phyloP scores from a whole-genome alignment of 30 jellyfish, hydroid and myxozoan genomes.

The Haliclystus octoradiatus region DNA sequence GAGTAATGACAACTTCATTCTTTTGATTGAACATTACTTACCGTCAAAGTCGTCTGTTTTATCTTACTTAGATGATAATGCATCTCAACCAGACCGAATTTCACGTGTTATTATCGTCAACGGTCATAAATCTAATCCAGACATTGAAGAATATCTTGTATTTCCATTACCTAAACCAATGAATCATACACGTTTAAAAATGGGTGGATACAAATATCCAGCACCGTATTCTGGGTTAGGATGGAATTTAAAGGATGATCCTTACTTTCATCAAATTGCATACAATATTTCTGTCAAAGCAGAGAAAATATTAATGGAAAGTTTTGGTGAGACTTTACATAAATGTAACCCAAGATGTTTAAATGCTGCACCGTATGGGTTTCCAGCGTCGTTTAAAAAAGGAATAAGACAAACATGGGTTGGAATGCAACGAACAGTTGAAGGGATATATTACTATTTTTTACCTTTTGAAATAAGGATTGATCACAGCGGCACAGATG shows the following conservation, averaged over 20 bases:
- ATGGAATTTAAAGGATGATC: background rate
- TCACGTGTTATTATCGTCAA: slow-evolving; percentile 42
- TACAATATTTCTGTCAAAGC: slow-evolving; percentile 10
- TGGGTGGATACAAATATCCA: background rate
- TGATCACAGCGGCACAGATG: slow-evolving; percentile 1
- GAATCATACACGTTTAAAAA: slow-evolving; percentile 1
- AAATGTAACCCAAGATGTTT: slow-evolving; percentile 36
- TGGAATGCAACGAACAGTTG: background rate
- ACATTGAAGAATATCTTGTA: slow-evolving; percentile 38
- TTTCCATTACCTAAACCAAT: slow-evolving; percentile 35
- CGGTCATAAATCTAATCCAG: slow-evolving; percentile 14
- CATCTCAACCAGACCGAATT: slow-evolving; percentile 34
- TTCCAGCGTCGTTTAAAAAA: slow-evolving; percentile 16
- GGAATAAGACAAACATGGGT: slow-evolving; percentile 50
- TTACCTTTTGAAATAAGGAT: background rate
- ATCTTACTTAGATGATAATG: slow-evolving; percentile 20
- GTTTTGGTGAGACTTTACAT: slow-evolving; percentile 41
- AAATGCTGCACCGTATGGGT: slow-evolving; percentile 10
- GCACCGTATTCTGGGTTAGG: background rate
- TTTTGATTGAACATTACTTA: slow-evolving; percentile 23
- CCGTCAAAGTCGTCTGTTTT: slow-evolving; percentile 26
- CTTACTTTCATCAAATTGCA: background rate
- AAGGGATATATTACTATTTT: background rate
- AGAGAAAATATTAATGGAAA: slow-evolving; percentile 32
- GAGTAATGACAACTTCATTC: slow-evolving; percentile 29